phyloP scores from a whole-genome alignment of 2,888 invertebrate species.

The Plemyria rubiginata region DNA sequence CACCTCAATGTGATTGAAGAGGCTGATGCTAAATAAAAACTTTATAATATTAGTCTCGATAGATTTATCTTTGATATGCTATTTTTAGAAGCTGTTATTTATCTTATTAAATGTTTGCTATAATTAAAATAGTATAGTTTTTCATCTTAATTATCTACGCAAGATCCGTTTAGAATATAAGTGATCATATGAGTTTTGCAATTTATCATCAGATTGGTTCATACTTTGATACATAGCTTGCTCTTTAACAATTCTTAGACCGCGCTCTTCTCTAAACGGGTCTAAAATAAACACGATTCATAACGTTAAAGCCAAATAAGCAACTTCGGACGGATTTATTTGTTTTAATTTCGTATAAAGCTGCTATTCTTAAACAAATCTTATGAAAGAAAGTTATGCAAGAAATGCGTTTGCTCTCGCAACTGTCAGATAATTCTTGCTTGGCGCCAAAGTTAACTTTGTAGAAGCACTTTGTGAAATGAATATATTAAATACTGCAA shows the following conservation, averaged over 20 bases:
- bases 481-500: neutral
- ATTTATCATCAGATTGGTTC: too few species aligned
- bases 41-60: too few species aligned
- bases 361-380: slow-evolving; percentile 32
- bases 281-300: slow-evolving; percentile 57
- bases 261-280: slow-evolving; percentile 34
- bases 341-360: slow-evolving; percentile 35
- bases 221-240: slow-evolving; percentile 6
- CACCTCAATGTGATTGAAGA: too few species aligned
- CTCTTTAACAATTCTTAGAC: slow-evolving; percentile 3
- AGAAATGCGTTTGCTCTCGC: slow-evolving; percentile 22
- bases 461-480: neutral
- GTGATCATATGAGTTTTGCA: too few species aligned
- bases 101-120: too few species aligned
- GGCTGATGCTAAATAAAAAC: too few species aligned
- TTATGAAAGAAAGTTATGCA: slow-evolving; percentile 34
- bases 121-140: too few species aligned
- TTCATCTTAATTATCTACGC: too few species aligned
- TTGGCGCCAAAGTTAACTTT: slow-evolving; percentile 14
- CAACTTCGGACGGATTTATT: slow-evolving; percentile 40
- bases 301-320: slow-evolving; percentile 54
- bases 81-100: too few species aligned
- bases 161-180: too few species aligned
- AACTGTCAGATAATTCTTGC: slow-evolving; percentile 4
- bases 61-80: too few species aligned